Evolutionary conservation across 2,797 vertebrate species (phyloP).

Genomic region (Sebastes hopkinsi): DNA sequence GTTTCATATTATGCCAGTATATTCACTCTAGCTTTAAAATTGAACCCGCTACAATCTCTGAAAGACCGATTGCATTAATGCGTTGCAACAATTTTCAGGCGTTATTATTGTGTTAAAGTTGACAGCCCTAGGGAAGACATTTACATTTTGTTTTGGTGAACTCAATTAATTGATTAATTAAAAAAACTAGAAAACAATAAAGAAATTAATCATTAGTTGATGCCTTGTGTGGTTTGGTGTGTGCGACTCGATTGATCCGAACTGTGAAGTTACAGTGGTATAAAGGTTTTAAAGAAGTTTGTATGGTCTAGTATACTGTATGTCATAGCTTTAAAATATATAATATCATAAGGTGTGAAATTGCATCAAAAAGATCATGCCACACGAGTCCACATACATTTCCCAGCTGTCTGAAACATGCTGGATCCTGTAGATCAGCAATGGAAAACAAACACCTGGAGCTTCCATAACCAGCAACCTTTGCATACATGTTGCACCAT

Average conservation of each 20-base stretch:
- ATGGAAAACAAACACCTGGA: not conserved
- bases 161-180: not conserved
- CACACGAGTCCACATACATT: not conserved
- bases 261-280: not conserved
- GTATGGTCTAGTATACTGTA: not conserved
- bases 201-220: not conserved
- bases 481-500: not conserved
- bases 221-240: not conserved
- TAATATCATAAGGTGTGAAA: not conserved
- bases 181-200: not conserved
- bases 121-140: no score
- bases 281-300: not conserved
- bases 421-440: not conserved
- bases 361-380: not conserved
- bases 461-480: conserved; percentile 6
- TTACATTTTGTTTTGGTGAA: not conserved
- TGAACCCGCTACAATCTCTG: no score
- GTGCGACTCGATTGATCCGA: no score
- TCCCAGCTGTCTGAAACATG: not conserved
- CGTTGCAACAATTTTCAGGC: no score
- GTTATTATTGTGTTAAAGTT: no score
- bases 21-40: no score
- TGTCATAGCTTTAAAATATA: not conserved
- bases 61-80: no score
- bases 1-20: no score